Percentiles rank a stretch among this genome's conserved stretches.
Evolutionary conservation across 2,797 vertebrate species (phyloP).

Genomic region (Anguilla anguilla): DNA sequence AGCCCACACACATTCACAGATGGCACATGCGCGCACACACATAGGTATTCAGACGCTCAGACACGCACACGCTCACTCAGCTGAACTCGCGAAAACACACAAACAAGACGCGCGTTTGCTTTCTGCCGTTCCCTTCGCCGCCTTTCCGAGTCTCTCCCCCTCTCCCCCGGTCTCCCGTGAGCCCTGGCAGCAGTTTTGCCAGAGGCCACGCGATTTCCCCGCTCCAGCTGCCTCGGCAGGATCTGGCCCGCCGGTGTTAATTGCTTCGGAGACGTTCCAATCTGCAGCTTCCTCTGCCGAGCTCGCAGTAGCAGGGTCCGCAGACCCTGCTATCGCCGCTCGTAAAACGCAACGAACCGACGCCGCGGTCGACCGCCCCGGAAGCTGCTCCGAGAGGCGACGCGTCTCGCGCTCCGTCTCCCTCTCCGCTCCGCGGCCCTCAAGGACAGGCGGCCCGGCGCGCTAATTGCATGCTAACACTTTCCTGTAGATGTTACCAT

Average conservation of each 20-base stretch:
- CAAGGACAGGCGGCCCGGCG: background rate
- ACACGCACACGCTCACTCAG: background rate
- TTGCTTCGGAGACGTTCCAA: slow-evolving; percentile 16
- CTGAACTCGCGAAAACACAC: background rate
- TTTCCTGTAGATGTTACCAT: background rate
- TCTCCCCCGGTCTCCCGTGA: slow-evolving; percentile 29
- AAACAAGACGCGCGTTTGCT: slow-evolving; percentile 1
- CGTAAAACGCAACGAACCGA: background rate
- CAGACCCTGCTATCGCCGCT: background rate
- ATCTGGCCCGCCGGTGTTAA: background rate
- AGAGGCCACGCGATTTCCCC: slow-evolving; percentile 14
- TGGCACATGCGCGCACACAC: background rate
- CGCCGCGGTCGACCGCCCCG: background rate
- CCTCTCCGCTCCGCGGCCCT: background rate
- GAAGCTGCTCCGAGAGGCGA: background rate
- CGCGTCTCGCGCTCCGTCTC: background rate
- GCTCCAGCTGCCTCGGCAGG: slow-evolving; percentile 12
- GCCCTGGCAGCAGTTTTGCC: slow-evolving; percentile 5
- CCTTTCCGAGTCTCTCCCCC: slow-evolving; percentile 37
- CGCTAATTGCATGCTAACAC: background rate
- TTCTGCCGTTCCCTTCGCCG: background rate
- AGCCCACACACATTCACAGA: slow-evolving; percentile 13
- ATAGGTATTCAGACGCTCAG: background rate
- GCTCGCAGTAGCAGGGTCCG: background rate
- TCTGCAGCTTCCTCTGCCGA: background rate